Base-by-base conservation (phyloP, 1,140 invertebrate species). In the Helicoverpa zea region DNA sequence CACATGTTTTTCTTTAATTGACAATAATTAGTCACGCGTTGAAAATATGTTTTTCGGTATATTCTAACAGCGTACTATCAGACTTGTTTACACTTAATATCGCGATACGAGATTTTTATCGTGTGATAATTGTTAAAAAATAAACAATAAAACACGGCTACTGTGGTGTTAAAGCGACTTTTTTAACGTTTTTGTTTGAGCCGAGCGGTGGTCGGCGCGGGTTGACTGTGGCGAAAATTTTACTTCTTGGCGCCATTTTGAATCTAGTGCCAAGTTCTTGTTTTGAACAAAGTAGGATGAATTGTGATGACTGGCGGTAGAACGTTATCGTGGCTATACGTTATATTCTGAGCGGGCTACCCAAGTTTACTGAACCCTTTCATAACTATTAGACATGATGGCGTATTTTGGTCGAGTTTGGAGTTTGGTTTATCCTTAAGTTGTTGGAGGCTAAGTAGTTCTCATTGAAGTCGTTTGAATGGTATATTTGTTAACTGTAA, bases 221-320 rank as follows among this genome's bases (percentile, higher is more conserved):
- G 13, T 12, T 14, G 30, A n/a, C 10, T 35, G 54, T 74, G 30
- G 52, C 16, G 29, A 11, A 30, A 59, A 74, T 74, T 29, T 58
- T 74, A 18, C 72, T 59, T 59, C 29, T 30, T 10, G 14, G 3
- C 49, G 51, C 68, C 12, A 29, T 52, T 43, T 47, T 7, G 11
- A 18, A 18, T 23, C 13, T 54, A 30, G 68, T 52, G 68, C 49
- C 68, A 72, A 72, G 47, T 72, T 54, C 47, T 72, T 72, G 68
- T 72, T 72, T 52, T 54, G 16, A 13, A 72, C 68, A 72, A 72
- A 72, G 51, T 30, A 54, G 47, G 49, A 72, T 72, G 68, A 72
- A 72, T 72, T 72, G 68, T 72, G 68, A 72, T 29, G 43, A 23
- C 66, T 35, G 10, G 49, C 47, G 52, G 16, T 52, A 72, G 13